Evolutionary conservation across 2,113 vertebrate genomes (phyloP).

Genomic region (Oriolus oriolus): DNA sequence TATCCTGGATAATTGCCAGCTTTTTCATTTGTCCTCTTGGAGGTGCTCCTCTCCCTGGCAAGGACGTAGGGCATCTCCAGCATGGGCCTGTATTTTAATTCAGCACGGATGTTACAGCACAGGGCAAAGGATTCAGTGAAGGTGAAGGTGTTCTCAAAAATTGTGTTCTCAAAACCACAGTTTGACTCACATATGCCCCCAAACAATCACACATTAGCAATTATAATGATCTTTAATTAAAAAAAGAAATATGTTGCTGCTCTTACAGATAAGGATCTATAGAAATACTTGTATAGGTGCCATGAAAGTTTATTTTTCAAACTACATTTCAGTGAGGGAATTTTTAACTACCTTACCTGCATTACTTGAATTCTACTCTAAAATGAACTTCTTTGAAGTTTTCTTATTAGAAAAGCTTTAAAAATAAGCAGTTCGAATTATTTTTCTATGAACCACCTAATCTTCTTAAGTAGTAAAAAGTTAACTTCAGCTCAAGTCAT

Average conservation of each 20-base stretch:
- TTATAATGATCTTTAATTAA: constrained; percentile 65
- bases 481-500: constrained; percentile 17
- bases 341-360: constrained; percentile 33
- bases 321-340: constrained; percentile 4
- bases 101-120: not conserved
- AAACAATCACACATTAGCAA: constrained; percentile 55
- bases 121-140: not conserved
- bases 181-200: constrained; percentile 56
- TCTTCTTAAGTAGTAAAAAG: constrained; percentile 36
- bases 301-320: constrained; percentile 47
- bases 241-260: constrained; percentile 45
- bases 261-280: constrained; percentile 57
- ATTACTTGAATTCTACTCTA: constrained; percentile 15
- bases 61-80: not conserved
- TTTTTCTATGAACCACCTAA: constrained; percentile 38
- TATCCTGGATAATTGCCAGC: not conserved
- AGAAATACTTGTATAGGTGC: constrained; percentile 59
- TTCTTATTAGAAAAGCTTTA: constrained; percentile 53
- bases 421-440: constrained; percentile 50
- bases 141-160: constrained; percentile 32
- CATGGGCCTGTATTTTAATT: not conserved
- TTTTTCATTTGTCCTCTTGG: not conserved
- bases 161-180: not conserved
- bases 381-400: constrained; percentile 53
- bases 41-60: constrained; percentile 26